phyloP scores from a whole-genome alignment of 2,113 vertebrate species.

The Dicentrarchus labrax region DNA sequence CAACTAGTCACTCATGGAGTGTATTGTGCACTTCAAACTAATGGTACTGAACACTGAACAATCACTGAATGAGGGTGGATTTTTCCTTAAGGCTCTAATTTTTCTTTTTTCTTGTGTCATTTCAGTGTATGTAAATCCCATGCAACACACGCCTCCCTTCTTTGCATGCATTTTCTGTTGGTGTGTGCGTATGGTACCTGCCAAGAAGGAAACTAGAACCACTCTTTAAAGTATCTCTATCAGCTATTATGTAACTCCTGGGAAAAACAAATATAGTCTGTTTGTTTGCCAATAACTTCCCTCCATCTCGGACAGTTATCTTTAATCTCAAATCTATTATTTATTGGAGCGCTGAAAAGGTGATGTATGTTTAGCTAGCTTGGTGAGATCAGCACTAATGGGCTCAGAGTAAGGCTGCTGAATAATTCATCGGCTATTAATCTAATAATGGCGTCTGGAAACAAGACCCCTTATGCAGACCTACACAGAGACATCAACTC shows the following conservation, averaged over 20 bases:
- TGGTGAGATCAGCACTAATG: conserved; percentile 73
- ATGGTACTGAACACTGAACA: background rate
- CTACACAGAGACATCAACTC: conserved; percentile 75
- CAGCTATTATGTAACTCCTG: conserved; percentile 41
- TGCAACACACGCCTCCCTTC: conserved; percentile 33
- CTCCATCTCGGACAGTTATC: conserved; percentile 59
- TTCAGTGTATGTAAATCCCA: conserved; percentile 24
- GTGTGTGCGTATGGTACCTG: background rate
- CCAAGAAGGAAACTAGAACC: conserved; percentile 45
- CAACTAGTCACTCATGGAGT: background rate
- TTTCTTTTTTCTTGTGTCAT: background rate
- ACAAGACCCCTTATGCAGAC: conserved; percentile 69
- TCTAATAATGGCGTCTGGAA: conserved; percentile 80
- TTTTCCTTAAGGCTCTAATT: conserved; percentile 37
- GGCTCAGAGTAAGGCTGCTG: conserved; percentile 66
- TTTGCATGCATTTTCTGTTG: conserved; percentile 42
- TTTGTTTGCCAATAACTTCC: conserved; percentile 65
- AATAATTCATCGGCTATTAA: conserved; percentile 81
- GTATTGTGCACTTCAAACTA: background rate
- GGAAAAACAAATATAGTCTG: conserved; percentile 41
- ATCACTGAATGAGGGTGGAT: conserved; percentile 41
- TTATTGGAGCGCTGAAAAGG: conserved; percentile 68
- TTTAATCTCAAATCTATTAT: conserved; percentile 76
- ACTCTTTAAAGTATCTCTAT: conserved; percentile 38
- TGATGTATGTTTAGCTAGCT: conserved; percentile 64